These are phyloP conservation scores for Drosophila mojavensis DNA, from an alignment of 1,140 invertebrate genomes.

Conservation along the genomic window DNA sequence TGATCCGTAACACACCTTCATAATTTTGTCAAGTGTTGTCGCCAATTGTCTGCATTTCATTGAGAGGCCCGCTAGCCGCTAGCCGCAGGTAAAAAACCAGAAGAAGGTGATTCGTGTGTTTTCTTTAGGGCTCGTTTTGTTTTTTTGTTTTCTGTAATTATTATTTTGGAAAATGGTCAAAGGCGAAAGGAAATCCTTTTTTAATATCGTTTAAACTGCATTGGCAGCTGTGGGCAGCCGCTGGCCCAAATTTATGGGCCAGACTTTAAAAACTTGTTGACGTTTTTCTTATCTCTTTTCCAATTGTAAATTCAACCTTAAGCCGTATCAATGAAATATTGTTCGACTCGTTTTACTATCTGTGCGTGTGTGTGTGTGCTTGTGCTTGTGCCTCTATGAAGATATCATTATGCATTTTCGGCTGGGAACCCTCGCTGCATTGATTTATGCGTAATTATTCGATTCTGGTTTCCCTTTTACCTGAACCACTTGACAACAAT, in stretches of 20 bases:
- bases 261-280: constrained; percentile 67
- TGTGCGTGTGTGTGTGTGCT: background rate
- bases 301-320: constrained; percentile 18
- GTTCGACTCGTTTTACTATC: constrained; percentile 42
- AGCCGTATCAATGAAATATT: constrained; percentile 74
- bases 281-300: constrained; percentile 67
- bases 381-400: constrained; percentile 48
- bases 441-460: constrained; percentile 70
- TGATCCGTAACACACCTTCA: constrained; percentile 44
- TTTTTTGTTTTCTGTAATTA: constrained; percentile 64
- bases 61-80: constrained; percentile 38
- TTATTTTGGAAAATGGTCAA: constrained; percentile 47
- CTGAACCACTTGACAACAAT: constrained; percentile 34
- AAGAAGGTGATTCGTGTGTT: constrained; percentile 19
- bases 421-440: constrained; percentile 18
- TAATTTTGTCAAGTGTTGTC: constrained; percentile 63
- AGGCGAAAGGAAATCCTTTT: constrained; percentile 78
- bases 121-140: constrained; percentile 22
- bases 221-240: constrained; percentile 17
- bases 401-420: constrained; percentile 74
- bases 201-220: constrained; percentile 65
- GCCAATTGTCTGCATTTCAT: constrained; percentile 67
- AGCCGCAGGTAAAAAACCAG: constrained; percentile 60
- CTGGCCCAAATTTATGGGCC: constrained; percentile 64
- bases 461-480: constrained; percentile 16